Base-by-base conservation (phyloP, 2,888 invertebrate species). In the Bursaphelenchus okinawaensis region DNA sequence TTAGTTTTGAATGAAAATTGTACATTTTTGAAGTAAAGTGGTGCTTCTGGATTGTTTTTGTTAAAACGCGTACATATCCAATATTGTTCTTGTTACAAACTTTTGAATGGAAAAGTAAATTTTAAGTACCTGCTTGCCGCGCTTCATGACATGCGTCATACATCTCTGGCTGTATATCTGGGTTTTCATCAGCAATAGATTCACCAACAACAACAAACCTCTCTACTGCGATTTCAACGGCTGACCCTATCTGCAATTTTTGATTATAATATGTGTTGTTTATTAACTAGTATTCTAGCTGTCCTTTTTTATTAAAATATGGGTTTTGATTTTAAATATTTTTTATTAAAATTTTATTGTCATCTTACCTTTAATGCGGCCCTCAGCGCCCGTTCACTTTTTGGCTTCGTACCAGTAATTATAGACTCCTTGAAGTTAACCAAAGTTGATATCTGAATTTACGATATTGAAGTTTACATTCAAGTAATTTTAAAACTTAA, bases 141-240 rank as follows among this genome's bases (percentile, higher is more conserved):
- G 96, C 95, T 84, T 96, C 95, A 83, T 91, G 92, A 86, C 96
- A 98, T 26, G 96, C 95, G 80, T 94, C 92, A 84, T 91, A 93
- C 95, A 98, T 96, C 84, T 94, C 94, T 83, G 91, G 90, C 77
- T 92, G 90, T 75, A 98, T 92, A 85, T 96, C 95, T 28, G 90
- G 90, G 87, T 96, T 94, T 87, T 95, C 94, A 85, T 94, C 94
- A 56, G 94, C 96, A 83, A 98, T 96, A 80, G 93, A 91, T 86
- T 96, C 95, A 52, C 96, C 96, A 73, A 98, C 95, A 52, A 93
- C 91, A 77, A 95, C 94, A 87, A 98, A 96, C 77, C 59, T 51
- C 84, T 96, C 95, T 67, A 98, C 93, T 61, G 98, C 95, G 83
- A 93, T 88, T 85, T 92, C 93, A 71, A 98, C 93, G 55, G 93